These are phyloP conservation scores for Triplophysa dalaica DNA, from an alignment of 2,113 vertebrate species.

Conservation along the genomic window DNA sequence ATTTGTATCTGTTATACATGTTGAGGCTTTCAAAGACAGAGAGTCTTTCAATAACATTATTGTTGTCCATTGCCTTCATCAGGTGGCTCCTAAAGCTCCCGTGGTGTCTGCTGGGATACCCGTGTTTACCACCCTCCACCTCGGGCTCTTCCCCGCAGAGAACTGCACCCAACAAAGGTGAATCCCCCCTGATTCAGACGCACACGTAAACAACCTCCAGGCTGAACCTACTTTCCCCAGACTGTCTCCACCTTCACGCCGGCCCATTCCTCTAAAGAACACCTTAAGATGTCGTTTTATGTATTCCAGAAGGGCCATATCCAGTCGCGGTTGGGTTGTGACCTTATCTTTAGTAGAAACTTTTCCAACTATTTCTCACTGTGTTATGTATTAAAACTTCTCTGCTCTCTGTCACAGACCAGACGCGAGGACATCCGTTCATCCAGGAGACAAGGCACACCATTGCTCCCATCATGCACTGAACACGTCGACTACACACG, in stretches of 20 bases:
- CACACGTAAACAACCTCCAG: slow-evolving; percentile 75
- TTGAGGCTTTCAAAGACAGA: background rate
- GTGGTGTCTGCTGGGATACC: slow-evolving; percentile 80
- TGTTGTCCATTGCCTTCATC: slow-evolving; percentile 9
- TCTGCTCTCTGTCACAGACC: slow-evolving; percentile 54
- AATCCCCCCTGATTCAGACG: slow-evolving; percentile 78
- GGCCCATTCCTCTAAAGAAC: background rate
- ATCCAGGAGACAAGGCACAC: slow-evolving; percentile 72
- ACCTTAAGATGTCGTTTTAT: background rate
- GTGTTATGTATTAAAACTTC: background rate
- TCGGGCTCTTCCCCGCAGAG: slow-evolving; percentile 87
- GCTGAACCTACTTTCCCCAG: slow-evolving; percentile 61
- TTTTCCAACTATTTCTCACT: background rate
- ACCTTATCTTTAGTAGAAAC: background rate
- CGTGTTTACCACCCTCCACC: slow-evolving; percentile 93
- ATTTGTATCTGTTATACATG: background rate
- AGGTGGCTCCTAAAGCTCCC: slow-evolving; percentile 66
- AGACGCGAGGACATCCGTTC: slow-evolving; percentile 61
- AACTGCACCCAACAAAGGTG: slow-evolving; percentile 85
- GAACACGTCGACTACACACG: slow-evolving; percentile 56
- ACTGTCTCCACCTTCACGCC: slow-evolving; percentile 32
- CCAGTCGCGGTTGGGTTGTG: background rate
- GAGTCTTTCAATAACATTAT: background rate
- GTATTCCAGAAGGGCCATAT: no score
- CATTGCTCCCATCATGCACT: slow-evolving; percentile 65